A percentile compares a stretch with the other conserved stretches of the same genome.
These are phyloP conservation scores for Trinectes maculatus DNA, from an alignment of 2,113 vertebrate genomes.

Conservation along the genomic window DNA sequence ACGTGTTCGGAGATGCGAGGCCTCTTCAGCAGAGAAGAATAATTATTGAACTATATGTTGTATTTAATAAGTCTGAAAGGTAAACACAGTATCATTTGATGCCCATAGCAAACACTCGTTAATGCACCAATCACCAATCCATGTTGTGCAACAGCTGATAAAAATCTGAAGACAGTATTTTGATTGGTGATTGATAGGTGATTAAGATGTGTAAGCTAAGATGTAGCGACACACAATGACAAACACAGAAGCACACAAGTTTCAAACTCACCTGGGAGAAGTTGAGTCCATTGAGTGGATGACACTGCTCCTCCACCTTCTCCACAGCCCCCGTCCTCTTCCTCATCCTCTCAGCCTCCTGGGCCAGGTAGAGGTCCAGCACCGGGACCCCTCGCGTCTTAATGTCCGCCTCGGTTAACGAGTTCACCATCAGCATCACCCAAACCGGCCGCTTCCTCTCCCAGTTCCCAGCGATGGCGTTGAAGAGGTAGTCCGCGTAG, in stretches of 20 bases:
- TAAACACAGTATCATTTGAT: neutral
- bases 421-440: constrained; percentile 95
- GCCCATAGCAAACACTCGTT: no score
- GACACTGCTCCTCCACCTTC: constrained; percentile 92
- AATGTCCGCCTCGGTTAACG: constrained; percentile 87
- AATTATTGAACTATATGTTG: no score
- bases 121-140: no score
- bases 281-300: constrained; percentile 89
- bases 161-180: no score
- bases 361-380: constrained; percentile 89
- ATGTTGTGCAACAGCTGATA: no score
- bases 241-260: no score
- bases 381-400: constrained; percentile 87
- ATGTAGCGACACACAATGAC: no score
- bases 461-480: constrained; percentile 91
- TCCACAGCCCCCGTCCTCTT: constrained; percentile 90
- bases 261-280: constrained; percentile 88
- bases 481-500: constrained; percentile 92
- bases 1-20: neutral
- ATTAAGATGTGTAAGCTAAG: no score
- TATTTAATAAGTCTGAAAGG: no score
- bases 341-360: constrained; percentile 88
- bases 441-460: constrained; percentile 89
- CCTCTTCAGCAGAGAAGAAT: neutral
- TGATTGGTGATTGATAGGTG: no score